Conservation (phyloP, 2,797 vertebrate genomes). For the Atherinosoma microstoma region DNA sequence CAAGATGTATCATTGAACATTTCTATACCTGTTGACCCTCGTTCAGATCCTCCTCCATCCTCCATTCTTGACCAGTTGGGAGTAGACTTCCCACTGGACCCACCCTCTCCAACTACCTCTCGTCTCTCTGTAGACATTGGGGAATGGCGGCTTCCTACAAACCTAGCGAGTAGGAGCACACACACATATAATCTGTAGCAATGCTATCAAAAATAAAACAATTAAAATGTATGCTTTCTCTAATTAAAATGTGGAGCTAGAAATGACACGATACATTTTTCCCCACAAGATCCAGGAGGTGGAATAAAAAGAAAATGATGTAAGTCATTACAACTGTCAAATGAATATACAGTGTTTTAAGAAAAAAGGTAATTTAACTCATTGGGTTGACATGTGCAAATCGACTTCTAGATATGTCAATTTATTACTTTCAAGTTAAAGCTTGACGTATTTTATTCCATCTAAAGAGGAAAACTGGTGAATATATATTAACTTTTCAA, state of each 20-base stretch:
- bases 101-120: constrained; percentile 87
- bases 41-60: constrained; percentile 78
- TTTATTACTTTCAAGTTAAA: background rate
- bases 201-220: background rate
- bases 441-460: background rate
- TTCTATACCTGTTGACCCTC: constrained; percentile 70
- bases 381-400: constrained; percentile 7
- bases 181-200: background rate
- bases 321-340: constrained; percentile 26
- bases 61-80: constrained; percentile 94
- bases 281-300: constrained; percentile 28
- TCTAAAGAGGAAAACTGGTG: constrained; percentile 21
- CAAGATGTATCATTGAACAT: constrained; percentile 1
- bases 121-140: constrained; percentile 91
- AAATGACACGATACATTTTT: constrained; percentile 32
- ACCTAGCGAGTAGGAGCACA: constrained; percentile 80
- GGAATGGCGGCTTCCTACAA: constrained; percentile 91
- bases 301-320: constrained; percentile 18
- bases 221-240: background rate
- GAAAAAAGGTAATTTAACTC: background rate
- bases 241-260: constrained; percentile 20
- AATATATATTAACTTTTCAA: background rate
- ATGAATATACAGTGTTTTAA: constrained; percentile 13
- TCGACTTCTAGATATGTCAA: background rate
- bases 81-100: constrained; percentile 89